Evolutionary conservation across 1,140 invertebrate genomes (phyloP).

Genomic region (Galendromus occidentalis): DNA sequence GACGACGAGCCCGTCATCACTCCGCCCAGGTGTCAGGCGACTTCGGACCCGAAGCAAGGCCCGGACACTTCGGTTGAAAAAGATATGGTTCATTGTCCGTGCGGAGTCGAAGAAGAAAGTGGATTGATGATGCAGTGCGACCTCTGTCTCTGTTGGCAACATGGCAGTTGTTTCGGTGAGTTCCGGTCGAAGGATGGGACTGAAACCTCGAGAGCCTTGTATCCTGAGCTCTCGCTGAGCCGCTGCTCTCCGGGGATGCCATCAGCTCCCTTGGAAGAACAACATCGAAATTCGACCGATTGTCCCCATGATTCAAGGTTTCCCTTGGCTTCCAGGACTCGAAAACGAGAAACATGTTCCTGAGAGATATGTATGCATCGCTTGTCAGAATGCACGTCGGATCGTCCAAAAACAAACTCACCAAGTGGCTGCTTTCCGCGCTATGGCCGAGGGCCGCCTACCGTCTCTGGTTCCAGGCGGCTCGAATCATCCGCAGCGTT

Average conservation of each 20-base stretch:
- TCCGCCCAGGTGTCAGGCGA: not conserved
- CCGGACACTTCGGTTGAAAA: slow-evolving; percentile 13
- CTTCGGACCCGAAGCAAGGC: not conserved
- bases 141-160: slow-evolving; percentile 80
- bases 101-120: slow-evolving; percentile 62
- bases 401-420: slow-evolving; percentile 37
- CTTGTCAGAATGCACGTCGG: slow-evolving; percentile 51
- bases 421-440: not conserved
- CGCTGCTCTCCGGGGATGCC: too few relatives aligned
- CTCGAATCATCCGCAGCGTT: not conserved
- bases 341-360: slow-evolving; percentile 57
- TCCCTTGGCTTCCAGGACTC: slow-evolving; percentile 28
- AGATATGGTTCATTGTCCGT: slow-evolving; percentile 71
- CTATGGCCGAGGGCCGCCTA: not conserved
- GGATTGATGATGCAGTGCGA: slow-evolving; percentile 89
- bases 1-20: not conserved
- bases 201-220: too few relatives aligned
- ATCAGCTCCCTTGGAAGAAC: too few relatives aligned
- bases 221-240: too few relatives aligned
- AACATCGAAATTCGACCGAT: too few relatives aligned
- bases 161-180: slow-evolving; percentile 55
- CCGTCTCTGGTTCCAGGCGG: not conserved
- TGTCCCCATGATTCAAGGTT: too few relatives aligned
- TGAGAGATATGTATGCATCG: slow-evolving; percentile 68
- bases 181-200: too few relatives aligned